Conservation (phyloP, 2,888 invertebrate genomes). For the Calephelis perditalis region DNA sequence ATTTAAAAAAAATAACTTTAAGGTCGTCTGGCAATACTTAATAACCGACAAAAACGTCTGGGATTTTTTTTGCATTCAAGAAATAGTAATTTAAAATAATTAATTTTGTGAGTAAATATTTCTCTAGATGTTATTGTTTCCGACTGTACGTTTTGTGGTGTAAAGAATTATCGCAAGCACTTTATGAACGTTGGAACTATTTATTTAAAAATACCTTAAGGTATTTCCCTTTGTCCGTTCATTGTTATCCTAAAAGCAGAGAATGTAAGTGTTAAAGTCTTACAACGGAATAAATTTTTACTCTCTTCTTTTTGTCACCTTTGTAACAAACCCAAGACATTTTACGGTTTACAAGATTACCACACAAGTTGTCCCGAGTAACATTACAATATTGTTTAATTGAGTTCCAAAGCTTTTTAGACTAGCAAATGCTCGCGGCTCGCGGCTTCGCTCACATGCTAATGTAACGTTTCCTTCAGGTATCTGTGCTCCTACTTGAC, state of each 20-base stretch:
- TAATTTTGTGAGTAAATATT: background rate
- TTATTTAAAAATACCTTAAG: constrained; percentile 31
- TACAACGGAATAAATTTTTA: constrained; percentile 19
- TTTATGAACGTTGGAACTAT: constrained; percentile 21
- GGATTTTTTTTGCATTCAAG: too few relatives aligned
- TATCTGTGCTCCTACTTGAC: too few relatives aligned
- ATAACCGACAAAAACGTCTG: too few relatives aligned
- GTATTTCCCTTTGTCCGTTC: constrained; percentile 31
- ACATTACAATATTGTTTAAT: constrained; percentile 3
- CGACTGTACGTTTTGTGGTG: constrained; percentile 9
- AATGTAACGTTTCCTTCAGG: too few relatives aligned
- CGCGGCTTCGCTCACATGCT: too few relatives aligned
- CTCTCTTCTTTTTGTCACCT: constrained; percentile 8
- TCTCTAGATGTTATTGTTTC: background rate
- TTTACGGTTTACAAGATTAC: constrained; percentile 10
- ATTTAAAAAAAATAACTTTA: too few relatives aligned
- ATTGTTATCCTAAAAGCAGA: constrained; percentile 30
- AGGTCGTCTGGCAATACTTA: too few relatives aligned
- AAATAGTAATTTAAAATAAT: too few relatives aligned
- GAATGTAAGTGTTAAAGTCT: constrained; percentile 27
- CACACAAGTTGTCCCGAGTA: background rate
- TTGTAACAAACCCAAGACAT: constrained; percentile 8
- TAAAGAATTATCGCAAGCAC: constrained; percentile 6
- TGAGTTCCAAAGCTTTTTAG: background rate
- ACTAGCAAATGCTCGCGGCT: too few relatives aligned